Conservation (phyloP, 2,113 vertebrate species). For the Marcusenius ussheri region DNA sequence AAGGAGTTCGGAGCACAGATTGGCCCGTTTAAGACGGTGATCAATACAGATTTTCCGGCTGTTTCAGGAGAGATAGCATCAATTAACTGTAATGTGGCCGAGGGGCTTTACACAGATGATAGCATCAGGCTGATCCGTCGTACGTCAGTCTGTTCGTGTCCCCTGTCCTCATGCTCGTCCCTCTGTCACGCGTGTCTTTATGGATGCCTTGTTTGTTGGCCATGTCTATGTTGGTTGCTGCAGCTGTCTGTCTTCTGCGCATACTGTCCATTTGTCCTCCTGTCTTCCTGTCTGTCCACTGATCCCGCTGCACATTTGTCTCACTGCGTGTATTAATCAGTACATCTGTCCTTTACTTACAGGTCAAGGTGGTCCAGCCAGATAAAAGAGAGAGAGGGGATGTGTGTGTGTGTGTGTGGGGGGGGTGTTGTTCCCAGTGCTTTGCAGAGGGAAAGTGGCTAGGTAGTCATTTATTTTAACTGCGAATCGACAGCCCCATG, state of each 20-base stretch:
- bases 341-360: not conserved
- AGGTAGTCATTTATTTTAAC: not conserved
- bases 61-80: not conserved
- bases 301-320: not conserved
- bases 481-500: not conserved
- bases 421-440: not conserved
- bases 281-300: not conserved
- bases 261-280: not conserved
- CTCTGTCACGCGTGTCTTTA: not conserved
- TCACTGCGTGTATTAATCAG: not conserved
- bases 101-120: not conserved
- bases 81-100: not conserved
- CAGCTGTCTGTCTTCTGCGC: not conserved
- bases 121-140: not conserved
- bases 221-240: not conserved
- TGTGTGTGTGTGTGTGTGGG: not conserved
- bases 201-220: not conserved
- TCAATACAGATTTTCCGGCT: slow-evolving; percentile 4
- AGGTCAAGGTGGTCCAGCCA: not conserved
- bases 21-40: not conserved
- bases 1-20: not conserved
- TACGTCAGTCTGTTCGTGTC: not conserved
- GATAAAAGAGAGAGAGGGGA: not conserved
- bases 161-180: not conserved
- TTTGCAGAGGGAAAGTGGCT: not conserved